Evolutionary conservation across 2,113 vertebrate genomes (phyloP).

Genomic region (Corythoichthys haematopterus): DNA sequence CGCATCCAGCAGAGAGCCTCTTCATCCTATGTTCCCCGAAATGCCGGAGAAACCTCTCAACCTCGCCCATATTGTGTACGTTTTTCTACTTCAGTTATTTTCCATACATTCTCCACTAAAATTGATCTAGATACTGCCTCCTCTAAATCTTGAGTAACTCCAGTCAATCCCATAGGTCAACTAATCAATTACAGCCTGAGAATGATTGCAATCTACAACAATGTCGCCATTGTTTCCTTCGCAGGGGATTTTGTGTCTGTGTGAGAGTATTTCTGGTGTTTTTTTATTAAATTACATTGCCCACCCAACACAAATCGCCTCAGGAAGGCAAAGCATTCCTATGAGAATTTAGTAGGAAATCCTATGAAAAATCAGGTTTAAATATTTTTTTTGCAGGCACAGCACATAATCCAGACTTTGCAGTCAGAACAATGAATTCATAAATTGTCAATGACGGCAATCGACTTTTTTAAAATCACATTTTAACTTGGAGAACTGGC

Average conservation of each 20-base stretch:
- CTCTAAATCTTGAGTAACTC: conserved; percentile 38
- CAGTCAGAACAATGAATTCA: background rate
- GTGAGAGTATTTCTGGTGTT: background rate
- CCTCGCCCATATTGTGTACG: conserved; percentile 95
- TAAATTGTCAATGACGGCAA: too few species aligned
- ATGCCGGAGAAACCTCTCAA: conserved; percentile 95
- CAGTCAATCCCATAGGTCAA: conserved; percentile 44
- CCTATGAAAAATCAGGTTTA: background rate
- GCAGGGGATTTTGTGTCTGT: background rate
- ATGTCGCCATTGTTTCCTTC: conserved; percentile 9
- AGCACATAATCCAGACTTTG: background rate
- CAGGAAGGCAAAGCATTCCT: background rate
- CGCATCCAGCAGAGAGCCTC: conserved; percentile 90
- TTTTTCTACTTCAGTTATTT: conserved; percentile 55
- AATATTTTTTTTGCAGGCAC: background rate
- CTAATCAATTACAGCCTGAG: conserved; percentile 56
- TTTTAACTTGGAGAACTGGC: too few species aligned
- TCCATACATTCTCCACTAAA: background rate
- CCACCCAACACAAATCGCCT: background rate
- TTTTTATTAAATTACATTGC: background rate
- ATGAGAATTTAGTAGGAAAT: background rate
- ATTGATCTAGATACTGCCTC: conserved; percentile 6
- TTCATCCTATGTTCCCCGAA: conserved; percentile 92
- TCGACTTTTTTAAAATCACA: too few species aligned
- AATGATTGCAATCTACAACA: conserved; percentile 33